phyloP scores from a whole-genome alignment of 2,888 invertebrate genomes.

The Drosophila peninsularis region DNA sequence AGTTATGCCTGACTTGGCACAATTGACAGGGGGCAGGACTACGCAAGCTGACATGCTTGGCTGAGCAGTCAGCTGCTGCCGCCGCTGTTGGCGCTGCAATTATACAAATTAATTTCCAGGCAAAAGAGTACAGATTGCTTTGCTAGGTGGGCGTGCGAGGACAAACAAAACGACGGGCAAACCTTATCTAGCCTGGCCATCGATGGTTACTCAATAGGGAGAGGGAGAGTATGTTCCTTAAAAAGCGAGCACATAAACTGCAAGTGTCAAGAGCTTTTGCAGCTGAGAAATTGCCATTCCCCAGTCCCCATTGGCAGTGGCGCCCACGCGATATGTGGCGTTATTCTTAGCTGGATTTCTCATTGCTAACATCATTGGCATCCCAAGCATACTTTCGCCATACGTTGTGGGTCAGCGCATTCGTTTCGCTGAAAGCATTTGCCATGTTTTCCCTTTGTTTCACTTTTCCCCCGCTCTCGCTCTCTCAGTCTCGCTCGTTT shows the following conservation, averaged over 20 bases:
- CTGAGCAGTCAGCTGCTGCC: constrained; percentile 29
- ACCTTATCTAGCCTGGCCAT: constrained; percentile 15
- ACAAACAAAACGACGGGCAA: not conserved
- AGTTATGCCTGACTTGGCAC: constrained; percentile 35
- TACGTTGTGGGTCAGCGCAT: constrained; percentile 24
- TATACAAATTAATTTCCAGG: constrained; percentile 73
- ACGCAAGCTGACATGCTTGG: constrained; percentile 25
- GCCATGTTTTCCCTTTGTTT: constrained; percentile 3
- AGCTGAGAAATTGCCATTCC: constrained; percentile 25
- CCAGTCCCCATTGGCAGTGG: constrained; percentile 16
- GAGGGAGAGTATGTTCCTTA: not conserved
- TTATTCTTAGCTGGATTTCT: constrained; percentile 13
- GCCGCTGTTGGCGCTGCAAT: constrained; percentile 57
- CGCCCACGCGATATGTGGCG: constrained; percentile 29
- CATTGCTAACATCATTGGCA: constrained; percentile 8
- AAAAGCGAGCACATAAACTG: constrained; percentile 2
- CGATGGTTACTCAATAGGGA: constrained; percentile 9
- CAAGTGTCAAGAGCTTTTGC: not conserved
- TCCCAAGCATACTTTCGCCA: constrained; percentile 4
- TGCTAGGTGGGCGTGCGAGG: constrained; percentile 2
- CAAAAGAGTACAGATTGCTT: constrained; percentile 60
- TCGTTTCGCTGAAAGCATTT: constrained; percentile 21
- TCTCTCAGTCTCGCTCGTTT: not conserved
- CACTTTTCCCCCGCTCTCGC: not conserved
- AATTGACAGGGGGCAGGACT: constrained; percentile 13